Percentiles rank a stretch among this genome's conserved stretches.
These are phyloP conservation scores for mouse (Mus musculus) DNA, from an alignment of 2,113 vertebrate genomes.

Conservation along the genomic window GRCm39 chr16:71805501-71806000, in stretches of 20 bases:
- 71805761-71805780: not conserved
- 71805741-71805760: not conserved
- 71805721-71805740: not conserved
- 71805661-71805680: not conserved
- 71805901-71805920: not conserved
- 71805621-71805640: not conserved
- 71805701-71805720: not conserved
- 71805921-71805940: not conserved
- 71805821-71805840: constrained; percentile 5
- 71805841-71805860: not conserved
- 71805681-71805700: not conserved
- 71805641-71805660: not conserved
- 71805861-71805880: not conserved
- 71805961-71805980: not conserved
- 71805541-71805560: constrained; percentile 13
- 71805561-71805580: not conserved
- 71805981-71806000: not conserved
- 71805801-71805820: not conserved
- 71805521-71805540: constrained; percentile 30
- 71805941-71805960: not conserved
- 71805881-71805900: not conserved
- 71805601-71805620: not conserved
- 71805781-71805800: not conserved
- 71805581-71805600: not conserved
- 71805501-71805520: not conserved